phyloP scores from a whole-genome alignment of 2,113 vertebrate species.

The Macrotis lagotis region DNA sequence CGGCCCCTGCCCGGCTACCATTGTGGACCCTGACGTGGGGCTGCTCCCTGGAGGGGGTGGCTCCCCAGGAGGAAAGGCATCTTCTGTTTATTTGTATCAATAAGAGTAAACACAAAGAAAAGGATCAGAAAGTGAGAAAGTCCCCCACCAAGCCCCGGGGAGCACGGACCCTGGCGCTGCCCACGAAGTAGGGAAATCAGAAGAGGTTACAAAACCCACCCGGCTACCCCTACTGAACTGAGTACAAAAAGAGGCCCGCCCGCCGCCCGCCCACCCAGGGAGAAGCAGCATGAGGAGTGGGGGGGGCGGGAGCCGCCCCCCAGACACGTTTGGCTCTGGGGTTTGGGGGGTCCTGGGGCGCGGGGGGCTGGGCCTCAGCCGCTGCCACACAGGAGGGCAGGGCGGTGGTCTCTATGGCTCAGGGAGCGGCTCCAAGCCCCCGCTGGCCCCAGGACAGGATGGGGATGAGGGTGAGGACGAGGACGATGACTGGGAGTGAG shows the following conservation, averaged over 20 bases:
- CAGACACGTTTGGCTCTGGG: constrained; percentile 54
- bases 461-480: constrained; percentile 79
- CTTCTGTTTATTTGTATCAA: constrained; percentile 38
- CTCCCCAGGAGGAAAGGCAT: constrained; percentile 37
- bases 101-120: constrained; percentile 70
- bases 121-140: constrained; percentile 73
- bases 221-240: constrained; percentile 80
- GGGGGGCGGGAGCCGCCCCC: constrained; percentile 67
- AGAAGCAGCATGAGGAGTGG: constrained; percentile 84
- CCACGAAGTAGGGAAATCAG: constrained; percentile 82
- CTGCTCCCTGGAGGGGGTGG: not conserved
- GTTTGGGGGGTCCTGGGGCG: constrained; percentile 84
- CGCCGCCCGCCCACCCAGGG: constrained; percentile 83
- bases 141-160: constrained; percentile 69
- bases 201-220: constrained; percentile 82
- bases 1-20: not conserved
- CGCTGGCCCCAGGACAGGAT: constrained; percentile 80
- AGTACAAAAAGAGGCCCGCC: constrained; percentile 82
- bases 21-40: not conserved
- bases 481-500: constrained; percentile 68
- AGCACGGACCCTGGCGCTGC: constrained; percentile 79
- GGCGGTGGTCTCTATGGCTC: constrained; percentile 88
- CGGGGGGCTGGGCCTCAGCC: constrained; percentile 80
- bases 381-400: constrained; percentile 84
- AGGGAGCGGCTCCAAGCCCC: constrained; percentile 85